Base-by-base conservation (phyloP, 2,113 vertebrate species). In the Microtus richardsoni region DNA sequence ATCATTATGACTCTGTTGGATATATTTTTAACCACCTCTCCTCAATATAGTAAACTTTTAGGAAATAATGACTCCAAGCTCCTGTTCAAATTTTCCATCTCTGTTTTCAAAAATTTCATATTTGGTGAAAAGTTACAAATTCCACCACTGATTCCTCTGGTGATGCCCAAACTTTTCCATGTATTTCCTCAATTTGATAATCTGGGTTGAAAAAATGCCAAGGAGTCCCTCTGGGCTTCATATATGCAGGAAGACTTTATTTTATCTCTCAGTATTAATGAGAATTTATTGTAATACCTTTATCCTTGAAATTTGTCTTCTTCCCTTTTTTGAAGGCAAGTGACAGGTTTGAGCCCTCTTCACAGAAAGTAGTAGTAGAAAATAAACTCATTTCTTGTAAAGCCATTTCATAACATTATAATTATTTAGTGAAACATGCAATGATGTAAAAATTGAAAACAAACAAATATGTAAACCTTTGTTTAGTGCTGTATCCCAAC, bases 21-120 rank as follows among this genome's bases (percentile, higher is more conserved):
- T 64, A 30, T 89, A 49, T 71, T 64, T 64, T 83, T 41, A 87
- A 80, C 33, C 28, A 13, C 4, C 36, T 7, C n/a, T 4, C 6
- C 22, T 14, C 86, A 95, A 82, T 21, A 95, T 7, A 89, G 71
- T 84, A 91, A 88, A 79, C 75, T 44, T 28, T 71, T 91, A 11
- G 54, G 68, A 94, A 96, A 82, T 91, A 77, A 94, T 95, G 13
- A 62, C 77, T 71, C 8, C n/a, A 80, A 47, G 36, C 24, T 80
- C 16, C 2, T 64, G 11, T 26, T 88, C 4, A 86, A 86, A 73
- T 58, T 91, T 94, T 62, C 28, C n/a, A 47, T 90, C 30, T 92
- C 74, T 90, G 2, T 70, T 90, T 95, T 89, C 60, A 91, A 60
- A 11, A 5, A 1, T 33, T 62, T 88, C 36, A 54, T 14, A 44